A percentile compares a stretch with the other conserved stretches of the same genome.
Evolutionary conservation across 2,797 vertebrate species (phyloP).

Genomic region (Macroramphosus scolopax): DNA sequence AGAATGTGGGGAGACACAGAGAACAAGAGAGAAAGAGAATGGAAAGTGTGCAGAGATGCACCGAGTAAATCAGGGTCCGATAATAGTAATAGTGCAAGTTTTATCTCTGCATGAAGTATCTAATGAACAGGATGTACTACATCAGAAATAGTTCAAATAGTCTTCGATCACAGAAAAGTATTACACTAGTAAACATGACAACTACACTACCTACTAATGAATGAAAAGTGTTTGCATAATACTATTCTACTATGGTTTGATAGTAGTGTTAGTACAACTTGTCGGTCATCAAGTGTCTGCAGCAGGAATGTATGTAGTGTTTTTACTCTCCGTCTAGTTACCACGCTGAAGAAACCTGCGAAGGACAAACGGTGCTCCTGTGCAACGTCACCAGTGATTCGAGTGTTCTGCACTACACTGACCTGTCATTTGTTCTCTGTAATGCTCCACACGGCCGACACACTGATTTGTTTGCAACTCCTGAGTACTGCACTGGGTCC

Average conservation of each 20-base stretch:
- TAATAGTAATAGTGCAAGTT: slow-evolving; percentile 14
- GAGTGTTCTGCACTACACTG: slow-evolving; percentile 5
- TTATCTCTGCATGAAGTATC: slow-evolving; percentile 5
- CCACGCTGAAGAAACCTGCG: not conserved
- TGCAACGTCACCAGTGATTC: too few species aligned
- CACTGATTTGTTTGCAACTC: slow-evolving; percentile 1
- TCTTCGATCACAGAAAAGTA: slow-evolving; percentile 1
- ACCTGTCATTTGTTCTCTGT: slow-evolving; percentile 8
- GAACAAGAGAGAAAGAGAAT: slow-evolving; percentile 5
- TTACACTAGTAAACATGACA: too few species aligned
- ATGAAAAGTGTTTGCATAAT: too few species aligned
- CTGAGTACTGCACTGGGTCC: not conserved
- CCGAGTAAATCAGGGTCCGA: slow-evolving; percentile 8
- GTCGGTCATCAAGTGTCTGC: too few species aligned
- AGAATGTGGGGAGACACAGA: slow-evolving; percentile 15
- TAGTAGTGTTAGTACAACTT: too few species aligned
- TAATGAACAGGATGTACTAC: not conserved
- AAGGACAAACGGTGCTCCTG: slow-evolving; percentile 1
- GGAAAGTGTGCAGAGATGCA: slow-evolving; percentile 8
- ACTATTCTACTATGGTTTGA: too few species aligned
- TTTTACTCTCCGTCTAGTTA: not conserved
- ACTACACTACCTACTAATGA: too few species aligned
- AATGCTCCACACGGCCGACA: too few species aligned
- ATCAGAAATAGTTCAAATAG: not conserved
- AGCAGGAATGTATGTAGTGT: too few species aligned